Conservation (phyloP, 2,888 invertebrate species). For the Listrodromus nycthemerus region DNA sequence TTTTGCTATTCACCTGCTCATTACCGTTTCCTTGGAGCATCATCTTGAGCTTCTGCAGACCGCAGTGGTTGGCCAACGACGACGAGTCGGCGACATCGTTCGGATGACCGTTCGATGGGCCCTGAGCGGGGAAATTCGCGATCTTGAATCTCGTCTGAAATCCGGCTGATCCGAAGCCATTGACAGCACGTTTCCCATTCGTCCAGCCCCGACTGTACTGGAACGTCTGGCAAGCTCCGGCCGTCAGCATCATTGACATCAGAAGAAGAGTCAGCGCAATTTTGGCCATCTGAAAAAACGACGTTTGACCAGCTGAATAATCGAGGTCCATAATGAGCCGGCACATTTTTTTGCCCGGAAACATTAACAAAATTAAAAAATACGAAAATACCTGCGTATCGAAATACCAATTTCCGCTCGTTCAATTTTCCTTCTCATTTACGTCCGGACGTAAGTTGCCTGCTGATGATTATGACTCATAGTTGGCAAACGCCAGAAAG, state of each 20-base stretch:
- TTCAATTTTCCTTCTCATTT: slow-evolving; percentile 61
- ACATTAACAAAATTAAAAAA: not conserved
- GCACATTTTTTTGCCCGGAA: slow-evolving; percentile 6
- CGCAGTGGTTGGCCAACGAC: slow-evolving; percentile 83
- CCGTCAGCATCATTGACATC: slow-evolving; percentile 83
- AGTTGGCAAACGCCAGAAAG: slow-evolving; percentile 2
- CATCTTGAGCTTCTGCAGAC: slow-evolving; percentile 85
- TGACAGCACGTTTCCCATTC: slow-evolving; percentile 87
- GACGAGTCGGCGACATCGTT: slow-evolving; percentile 11
- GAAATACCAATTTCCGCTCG: slow-evolving; percentile 48
- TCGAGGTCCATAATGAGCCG: slow-evolving; percentile 4
- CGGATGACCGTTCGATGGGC: slow-evolving; percentile 13
- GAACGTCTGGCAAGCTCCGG: slow-evolving; percentile 89
- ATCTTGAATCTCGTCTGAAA: slow-evolving; percentile 42
- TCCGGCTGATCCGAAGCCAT: slow-evolving; percentile 9
- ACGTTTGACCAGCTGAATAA: not conserved
- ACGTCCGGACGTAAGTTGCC: slow-evolving; percentile 39
- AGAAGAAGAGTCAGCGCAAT: slow-evolving; percentile 79
- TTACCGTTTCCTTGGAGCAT: slow-evolving; percentile 85
- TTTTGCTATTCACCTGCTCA: slow-evolving; percentile 82
- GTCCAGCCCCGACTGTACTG: slow-evolving; percentile 93
- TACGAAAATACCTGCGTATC: no score
- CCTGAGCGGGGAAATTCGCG: slow-evolving; percentile 41
- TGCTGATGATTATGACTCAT: not conserved
- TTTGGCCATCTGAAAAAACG: slow-evolving; percentile 52